These are phyloP conservation scores for Hippasteria phrygiana DNA, from an alignment of 53 echinoderm and acorn worm species.

Conservation along the genomic window DNA sequence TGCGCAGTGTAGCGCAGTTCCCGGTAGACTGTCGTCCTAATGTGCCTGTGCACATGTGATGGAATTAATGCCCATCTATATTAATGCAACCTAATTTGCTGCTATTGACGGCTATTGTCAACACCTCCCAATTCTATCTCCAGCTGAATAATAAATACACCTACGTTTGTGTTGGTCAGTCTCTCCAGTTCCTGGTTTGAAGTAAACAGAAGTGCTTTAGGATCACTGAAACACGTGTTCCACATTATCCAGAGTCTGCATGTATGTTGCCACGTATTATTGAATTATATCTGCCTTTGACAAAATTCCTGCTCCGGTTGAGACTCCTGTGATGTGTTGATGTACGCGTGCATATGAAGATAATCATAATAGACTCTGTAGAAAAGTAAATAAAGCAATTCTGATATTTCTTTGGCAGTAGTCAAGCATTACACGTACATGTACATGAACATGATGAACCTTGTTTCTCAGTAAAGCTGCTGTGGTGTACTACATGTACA, in stretches of 20 bases:
- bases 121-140: constrained; percentile 43
- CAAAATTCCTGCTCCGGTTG: neutral
- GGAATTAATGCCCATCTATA: constrained; percentile 47
- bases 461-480: too few species aligned
- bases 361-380: too few species aligned
- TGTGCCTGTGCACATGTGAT: neutral
- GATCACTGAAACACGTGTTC: constrained; percentile 1
- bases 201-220: neutral
- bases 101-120: constrained; percentile 37
- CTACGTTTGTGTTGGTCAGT: too few species aligned
- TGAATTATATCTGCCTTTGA: neutral
- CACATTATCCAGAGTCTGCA: neutral
- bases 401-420: too few species aligned
- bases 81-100: constrained; percentile 42
- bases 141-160: constrained; percentile 22
- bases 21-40: neutral
- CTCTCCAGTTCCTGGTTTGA: neutral
- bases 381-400: too few species aligned
- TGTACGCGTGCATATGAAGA: too few species aligned
- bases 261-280: neutral
- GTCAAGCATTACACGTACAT: too few species aligned
- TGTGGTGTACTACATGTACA: too few species aligned
- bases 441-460: too few species aligned
- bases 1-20: neutral
- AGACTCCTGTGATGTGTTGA: too few species aligned